A percentile compares a stretch with the other conserved stretches of the same genome.
Evolutionary conservation across 1,140 invertebrate genomes (phyloP).

Genomic region (Littorina saxatilis): DNA sequence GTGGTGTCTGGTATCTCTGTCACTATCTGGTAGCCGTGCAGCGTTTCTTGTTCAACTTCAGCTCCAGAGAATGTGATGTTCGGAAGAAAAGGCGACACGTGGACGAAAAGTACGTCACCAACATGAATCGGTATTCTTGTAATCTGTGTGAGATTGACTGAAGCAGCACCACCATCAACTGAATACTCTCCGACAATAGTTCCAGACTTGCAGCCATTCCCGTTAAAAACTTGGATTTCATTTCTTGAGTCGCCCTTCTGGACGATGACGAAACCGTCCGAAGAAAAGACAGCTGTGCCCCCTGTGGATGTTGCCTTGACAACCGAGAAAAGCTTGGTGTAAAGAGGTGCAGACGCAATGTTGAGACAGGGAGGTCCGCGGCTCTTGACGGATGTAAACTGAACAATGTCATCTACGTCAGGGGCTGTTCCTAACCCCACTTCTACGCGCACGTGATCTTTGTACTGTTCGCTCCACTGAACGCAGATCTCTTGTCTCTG

Average conservation of each 20-base stretch:
- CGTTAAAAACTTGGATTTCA: neutral
- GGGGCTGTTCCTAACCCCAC: neutral
- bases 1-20: constrained; percentile 13
- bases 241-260: neutral
- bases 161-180: neutral
- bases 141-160: no score
- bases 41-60: constrained; percentile 1
- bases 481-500: neutral
- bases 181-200: neutral
- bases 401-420: neutral
- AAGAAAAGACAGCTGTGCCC: neutral
- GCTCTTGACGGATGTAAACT: neutral
- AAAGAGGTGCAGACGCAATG: neutral
- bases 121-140: neutral
- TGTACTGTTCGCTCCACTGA: neutral
- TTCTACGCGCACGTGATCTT: neutral
- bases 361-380: neutral
- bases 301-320: constrained; percentile 1
- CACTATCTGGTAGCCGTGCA: constrained; percentile 29
- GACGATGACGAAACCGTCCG: constrained; percentile 19
- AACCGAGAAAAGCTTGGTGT: constrained; percentile 17
- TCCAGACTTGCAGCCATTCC: neutral
- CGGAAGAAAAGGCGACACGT: neutral
- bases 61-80: neutral
- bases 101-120: constrained; percentile 4